phyloP scores from a whole-genome alignment of 1,140 invertebrate species.

The Diabrotica virgifera region DNA sequence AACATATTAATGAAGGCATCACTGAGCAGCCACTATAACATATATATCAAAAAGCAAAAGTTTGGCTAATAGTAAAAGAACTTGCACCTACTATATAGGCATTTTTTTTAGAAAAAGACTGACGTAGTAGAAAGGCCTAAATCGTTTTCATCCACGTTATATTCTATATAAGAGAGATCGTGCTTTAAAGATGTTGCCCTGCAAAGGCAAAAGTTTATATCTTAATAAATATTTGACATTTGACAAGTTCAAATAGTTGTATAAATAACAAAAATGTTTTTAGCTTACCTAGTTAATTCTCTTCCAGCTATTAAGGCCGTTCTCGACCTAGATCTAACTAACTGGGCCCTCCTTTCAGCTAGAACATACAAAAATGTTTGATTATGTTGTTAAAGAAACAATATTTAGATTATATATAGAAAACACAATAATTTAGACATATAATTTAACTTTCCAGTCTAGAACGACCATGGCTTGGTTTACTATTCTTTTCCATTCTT shows the following conservation, averaged over 20 bases:
- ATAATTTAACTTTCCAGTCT: too few relatives aligned
- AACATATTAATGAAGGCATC: not conserved
- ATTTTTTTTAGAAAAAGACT: conserved; percentile 15
- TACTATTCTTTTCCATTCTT: too few relatives aligned
- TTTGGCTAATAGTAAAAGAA: not conserved
- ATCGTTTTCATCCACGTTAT: conserved; percentile 15
- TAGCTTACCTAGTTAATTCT: conserved; percentile 58
- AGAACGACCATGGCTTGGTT: too few relatives aligned
- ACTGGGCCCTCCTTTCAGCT: conserved; percentile 82
- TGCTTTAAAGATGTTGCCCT: conserved; percentile 17
- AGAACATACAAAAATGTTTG: conserved; percentile 32
- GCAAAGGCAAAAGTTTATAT: conserved; percentile 14
- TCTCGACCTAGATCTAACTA: conserved; percentile 79
- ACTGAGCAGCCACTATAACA: not conserved
- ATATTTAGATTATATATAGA: too few relatives aligned
- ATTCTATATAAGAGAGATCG: conserved; percentile 6
- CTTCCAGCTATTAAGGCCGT: conserved; percentile 66
- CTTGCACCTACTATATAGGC: not conserved
- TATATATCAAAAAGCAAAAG: not conserved
- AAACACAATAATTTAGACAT: too few relatives aligned
- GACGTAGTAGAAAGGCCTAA: conserved; percentile 15
- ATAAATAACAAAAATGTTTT: not conserved
- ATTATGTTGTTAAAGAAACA: too few relatives aligned
- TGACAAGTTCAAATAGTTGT: not conserved
- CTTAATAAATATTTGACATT: not conserved